These are phyloP conservation scores for Drosophila kurseongensis DNA, from an alignment of 1,140 invertebrate species.

Conservation along the genomic window DNA sequence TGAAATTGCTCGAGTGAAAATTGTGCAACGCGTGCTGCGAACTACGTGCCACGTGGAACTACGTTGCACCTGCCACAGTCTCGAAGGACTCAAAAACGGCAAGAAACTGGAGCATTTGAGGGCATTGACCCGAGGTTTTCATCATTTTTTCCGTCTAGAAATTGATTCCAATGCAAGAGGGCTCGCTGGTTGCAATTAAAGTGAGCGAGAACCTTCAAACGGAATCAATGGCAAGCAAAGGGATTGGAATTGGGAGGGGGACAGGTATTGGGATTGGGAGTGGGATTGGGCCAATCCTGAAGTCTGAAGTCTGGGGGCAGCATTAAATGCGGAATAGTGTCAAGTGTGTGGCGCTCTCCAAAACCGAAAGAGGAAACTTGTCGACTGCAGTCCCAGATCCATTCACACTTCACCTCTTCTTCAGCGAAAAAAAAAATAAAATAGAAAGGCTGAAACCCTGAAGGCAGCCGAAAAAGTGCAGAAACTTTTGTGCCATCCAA, in stretches of 20 bases:
- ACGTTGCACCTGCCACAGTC: conserved; percentile 2
- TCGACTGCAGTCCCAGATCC: conserved; percentile 25
- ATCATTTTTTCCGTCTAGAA: conserved; percentile 21
- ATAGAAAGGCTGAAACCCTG: background rate
- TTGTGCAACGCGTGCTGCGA: conserved; percentile 27
- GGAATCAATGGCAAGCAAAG: conserved; percentile 32
- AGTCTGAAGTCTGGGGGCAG: background rate
- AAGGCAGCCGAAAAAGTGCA: conserved; percentile 18
- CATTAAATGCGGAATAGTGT: conserved; percentile 42
- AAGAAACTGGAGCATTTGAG: conserved; percentile 12
- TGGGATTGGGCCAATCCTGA: background rate
- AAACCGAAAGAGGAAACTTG: conserved; percentile 19
- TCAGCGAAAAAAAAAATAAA: background rate
- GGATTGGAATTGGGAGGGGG: background rate
- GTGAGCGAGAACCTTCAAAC: conserved; percentile 36
- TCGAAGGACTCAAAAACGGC: background rate
- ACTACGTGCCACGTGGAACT: conserved; percentile 17
- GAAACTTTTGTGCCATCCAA: conserved; percentile 20
- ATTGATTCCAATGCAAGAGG: conserved; percentile 4
- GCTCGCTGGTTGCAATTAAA: conserved; percentile 19
- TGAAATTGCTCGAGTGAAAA: conserved; percentile 43
- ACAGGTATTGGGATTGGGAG: background rate
- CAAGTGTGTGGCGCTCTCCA: conserved; percentile 22
- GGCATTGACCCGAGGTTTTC: conserved; percentile 26
- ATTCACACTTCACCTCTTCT: conserved; percentile 8